Percentiles rank a stretch among this genome's conserved stretches.
Conservation (phyloP, 1,140 invertebrate species). For the Ylistrum balloti region DNA sequence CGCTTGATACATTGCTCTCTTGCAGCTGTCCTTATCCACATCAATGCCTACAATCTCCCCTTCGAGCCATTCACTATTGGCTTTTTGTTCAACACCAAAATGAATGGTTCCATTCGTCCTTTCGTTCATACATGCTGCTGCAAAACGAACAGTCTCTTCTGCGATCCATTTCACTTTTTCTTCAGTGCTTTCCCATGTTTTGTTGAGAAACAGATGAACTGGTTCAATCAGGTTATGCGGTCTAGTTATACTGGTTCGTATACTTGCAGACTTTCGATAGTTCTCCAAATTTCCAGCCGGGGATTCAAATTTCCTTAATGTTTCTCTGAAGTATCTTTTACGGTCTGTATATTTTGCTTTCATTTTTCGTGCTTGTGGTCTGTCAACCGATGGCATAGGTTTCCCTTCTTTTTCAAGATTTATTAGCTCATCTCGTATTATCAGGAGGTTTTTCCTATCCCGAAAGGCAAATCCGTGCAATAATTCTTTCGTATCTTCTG, state of each 20-base stretch:
- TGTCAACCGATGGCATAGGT: background rate
- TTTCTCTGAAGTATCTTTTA: constrained; percentile 52
- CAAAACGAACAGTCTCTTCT: constrained; percentile 61
- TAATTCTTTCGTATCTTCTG: constrained; percentile 56
- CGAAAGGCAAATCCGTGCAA: constrained; percentile 60
- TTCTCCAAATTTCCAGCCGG: background rate
- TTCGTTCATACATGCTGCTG: constrained; percentile 67
- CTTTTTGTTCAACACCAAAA: constrained; percentile 62
- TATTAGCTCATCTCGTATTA: constrained; percentile 53
- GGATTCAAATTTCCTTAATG: constrained; percentile 53
- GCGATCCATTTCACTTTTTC: constrained; percentile 57
- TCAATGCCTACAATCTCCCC: constrained; percentile 65
- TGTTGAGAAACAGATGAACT: constrained; percentile 55
- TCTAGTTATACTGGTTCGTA: constrained; percentile 18
- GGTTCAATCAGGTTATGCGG: constrained; percentile 51
- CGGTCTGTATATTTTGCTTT: constrained; percentile 42
- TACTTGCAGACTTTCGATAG: constrained; percentile 34
- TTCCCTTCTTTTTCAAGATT: background rate
- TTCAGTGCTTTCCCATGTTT: background rate
- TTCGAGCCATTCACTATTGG: constrained; percentile 47
- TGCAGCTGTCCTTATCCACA: constrained; percentile 53
- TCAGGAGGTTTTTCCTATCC: constrained; percentile 50
- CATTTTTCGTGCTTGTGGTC: constrained; percentile 9
- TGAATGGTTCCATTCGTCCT: constrained; percentile 70
- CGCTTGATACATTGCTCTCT: constrained; percentile 49